Percentiles rank a stretch among this genome's conserved stretches.
Evolutionary conservation across 2,113 vertebrate genomes (phyloP).

Genomic region (Dryoscopus gambensis): DNA sequence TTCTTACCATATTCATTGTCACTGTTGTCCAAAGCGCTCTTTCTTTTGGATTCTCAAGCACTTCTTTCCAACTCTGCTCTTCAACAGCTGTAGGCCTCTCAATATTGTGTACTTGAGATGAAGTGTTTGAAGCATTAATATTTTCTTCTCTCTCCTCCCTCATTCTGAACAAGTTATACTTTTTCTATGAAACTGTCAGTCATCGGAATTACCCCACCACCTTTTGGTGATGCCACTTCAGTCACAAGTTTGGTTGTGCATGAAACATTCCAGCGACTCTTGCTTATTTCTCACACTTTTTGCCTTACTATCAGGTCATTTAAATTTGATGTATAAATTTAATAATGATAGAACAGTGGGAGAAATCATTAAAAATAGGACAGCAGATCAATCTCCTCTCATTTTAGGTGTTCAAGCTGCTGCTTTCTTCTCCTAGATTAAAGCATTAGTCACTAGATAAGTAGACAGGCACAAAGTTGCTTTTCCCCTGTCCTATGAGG

Average conservation of each 20-base stretch:
- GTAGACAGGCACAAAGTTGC: background rate
- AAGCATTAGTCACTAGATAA: background rate
- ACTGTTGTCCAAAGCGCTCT: background rate
- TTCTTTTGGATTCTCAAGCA: background rate
- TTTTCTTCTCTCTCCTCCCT: background rate
- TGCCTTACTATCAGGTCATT: background rate
- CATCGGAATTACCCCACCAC: background rate
- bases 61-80: background rate
- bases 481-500: background rate
- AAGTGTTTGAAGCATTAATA: background rate
- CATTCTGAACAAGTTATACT: background rate
- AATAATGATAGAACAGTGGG: background rate
- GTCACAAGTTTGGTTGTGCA: background rate
- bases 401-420: background rate
- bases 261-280: background rate
- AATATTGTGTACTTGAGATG: background rate
- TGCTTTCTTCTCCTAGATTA: background rate
- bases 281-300: background rate
- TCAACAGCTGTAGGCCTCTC: background rate
- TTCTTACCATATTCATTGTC: background rate
- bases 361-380: background rate
- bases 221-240: background rate
- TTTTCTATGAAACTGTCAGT: background rate
- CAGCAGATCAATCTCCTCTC: background rate
- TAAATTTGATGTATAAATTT: background rate